These are phyloP conservation scores for Pseudococcus viburni DNA, from an alignment of 2,888 invertebrate species.

Conservation along the genomic window DNA sequence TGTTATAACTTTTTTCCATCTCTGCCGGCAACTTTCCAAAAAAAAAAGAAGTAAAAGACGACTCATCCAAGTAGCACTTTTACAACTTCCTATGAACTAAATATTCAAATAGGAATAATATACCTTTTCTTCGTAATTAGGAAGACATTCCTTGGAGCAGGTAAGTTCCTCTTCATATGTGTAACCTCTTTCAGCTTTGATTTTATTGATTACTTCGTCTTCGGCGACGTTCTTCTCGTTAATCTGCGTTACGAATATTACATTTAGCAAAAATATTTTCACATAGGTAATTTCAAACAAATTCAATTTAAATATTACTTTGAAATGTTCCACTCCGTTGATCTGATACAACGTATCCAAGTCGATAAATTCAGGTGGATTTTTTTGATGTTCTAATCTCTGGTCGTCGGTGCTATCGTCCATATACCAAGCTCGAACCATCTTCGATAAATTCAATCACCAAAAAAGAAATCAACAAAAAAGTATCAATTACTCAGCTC, in stretches of 20 bases:
- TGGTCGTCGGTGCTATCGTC: conserved; percentile 76
- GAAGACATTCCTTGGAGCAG: conserved; percentile 84
- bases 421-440: conserved; percentile 70
- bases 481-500: no score
- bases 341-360: conserved; percentile 78
- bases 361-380: conserved; percentile 81
- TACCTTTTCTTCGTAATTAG: conserved; percentile 87
- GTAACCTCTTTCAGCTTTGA: conserved; percentile 84
- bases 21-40: no score
- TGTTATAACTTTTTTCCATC: no score
- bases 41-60: no score
- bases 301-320: conserved; percentile 74
- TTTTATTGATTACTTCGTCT: conserved; percentile 78
- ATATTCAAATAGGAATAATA: not conserved
- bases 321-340: conserved; percentile 91
- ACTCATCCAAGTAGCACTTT: no score
- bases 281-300: not conserved
- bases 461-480: no score
- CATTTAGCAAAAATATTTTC: not conserved
- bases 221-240: conserved; percentile 77
- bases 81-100: no score
- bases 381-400: conserved; percentile 84
- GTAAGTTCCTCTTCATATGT: conserved; percentile 88
- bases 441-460: conserved; percentile 60
- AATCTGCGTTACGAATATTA: conserved; percentile 73